Base-by-base conservation (phyloP, 2,113 vertebrate genomes). In the Haplochromis vanheusdeni region DNA sequence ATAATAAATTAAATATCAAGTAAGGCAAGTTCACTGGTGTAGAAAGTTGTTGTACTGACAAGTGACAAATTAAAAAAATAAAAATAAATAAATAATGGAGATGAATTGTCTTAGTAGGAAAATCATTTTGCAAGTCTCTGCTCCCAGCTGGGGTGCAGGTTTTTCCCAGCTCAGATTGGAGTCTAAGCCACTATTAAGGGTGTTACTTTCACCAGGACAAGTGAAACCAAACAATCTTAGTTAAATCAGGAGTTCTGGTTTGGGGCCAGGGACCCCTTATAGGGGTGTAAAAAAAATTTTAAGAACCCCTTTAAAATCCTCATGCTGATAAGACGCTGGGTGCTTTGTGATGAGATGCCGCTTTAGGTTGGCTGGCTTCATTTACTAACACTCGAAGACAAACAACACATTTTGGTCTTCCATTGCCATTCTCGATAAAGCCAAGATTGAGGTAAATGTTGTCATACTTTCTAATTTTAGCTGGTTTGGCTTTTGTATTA, bases 381-480 rank as follows among this genome's bases (percentile, higher is more conserved):
- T 37, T 68, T 68, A 1, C 4, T 13, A 68, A 37, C 11, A 13
- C 33, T 68, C 11, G 0, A 37, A 68, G 33, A 68, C 19, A 68
- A 68, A 13, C 10, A 65, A 37, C 62, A 68, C 33, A 68, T 21
- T 68, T 5, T 68, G 33, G 33, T 37, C 62, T 21, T 68, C 33
- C 33, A 65, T 37, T 21, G 11, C 11, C 33, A 21, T 37, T 37
- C 62, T 8, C 11, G 1, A 68, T 37, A 37, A 68, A 68, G 19
- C 33, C 33, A 68, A 68, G 62, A 37, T 68, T 1, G 11, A 68
- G 11, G 19, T 13, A 68, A 68, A 37, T 68, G 33, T 37, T 68
- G 62, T 68, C 62, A 68, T 68, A 68, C 62, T 68, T 68, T 37
- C 60, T 37, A 13, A 68, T 68, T 37, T 68, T 68, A 68, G 33